Percentiles rank a stretch among this genome's conserved stretches.
Conservation (phyloP, 2,113 vertebrate species). For the Haliaeetus leucogaster region DNA sequence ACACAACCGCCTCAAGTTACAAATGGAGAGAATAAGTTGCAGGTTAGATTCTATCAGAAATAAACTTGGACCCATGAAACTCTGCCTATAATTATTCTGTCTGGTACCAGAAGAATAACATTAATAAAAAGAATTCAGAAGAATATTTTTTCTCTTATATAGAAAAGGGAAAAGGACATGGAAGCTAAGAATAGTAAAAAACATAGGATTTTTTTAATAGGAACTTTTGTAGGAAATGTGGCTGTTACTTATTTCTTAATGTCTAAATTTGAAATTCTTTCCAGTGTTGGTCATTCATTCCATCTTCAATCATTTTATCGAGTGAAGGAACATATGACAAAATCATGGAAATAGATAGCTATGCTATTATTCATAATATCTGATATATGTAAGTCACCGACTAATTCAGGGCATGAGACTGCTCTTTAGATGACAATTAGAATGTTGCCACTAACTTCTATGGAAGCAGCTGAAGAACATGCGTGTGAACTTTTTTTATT, state of each 20-base stretch:
- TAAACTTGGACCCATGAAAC: background rate
- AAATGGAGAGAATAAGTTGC: background rate
- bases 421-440: background rate
- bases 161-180: background rate
- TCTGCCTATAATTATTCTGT: background rate
- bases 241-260: background rate
- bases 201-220: background rate
- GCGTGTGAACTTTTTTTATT: background rate
- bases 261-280: background rate
- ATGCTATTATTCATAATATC: background rate
- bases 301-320: background rate
- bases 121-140: background rate
- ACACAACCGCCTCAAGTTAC: background rate
- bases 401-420: background rate
- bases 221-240: background rate
- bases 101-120: background rate
- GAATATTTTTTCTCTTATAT: background rate
- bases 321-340: background rate
- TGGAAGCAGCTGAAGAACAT: background rate
- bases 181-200: background rate
- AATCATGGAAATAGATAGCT: background rate
- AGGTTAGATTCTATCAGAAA: background rate
- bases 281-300: background rate
- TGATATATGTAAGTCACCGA: background rate
- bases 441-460: background rate